These are phyloP conservation scores for Emys orbicularis DNA, from an alignment of 2,797 vertebrate genomes.

Conservation along the genomic window DNA sequence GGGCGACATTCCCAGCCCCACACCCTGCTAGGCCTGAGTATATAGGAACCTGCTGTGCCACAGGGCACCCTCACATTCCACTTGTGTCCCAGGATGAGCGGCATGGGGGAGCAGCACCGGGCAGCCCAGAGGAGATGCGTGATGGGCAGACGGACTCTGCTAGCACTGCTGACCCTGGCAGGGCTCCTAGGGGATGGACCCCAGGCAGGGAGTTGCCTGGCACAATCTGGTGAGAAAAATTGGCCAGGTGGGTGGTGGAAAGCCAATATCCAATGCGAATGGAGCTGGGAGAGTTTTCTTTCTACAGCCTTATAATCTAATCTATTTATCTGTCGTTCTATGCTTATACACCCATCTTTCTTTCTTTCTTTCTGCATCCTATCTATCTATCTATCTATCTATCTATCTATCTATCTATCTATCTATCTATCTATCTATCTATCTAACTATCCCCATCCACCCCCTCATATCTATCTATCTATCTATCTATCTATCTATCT, in stretches of 20 bases:
- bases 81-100: constrained; percentile 46
- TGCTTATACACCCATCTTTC: too few relatives aligned
- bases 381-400: too few relatives aligned
- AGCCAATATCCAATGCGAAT: not conserved
- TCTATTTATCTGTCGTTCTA: too few relatives aligned
- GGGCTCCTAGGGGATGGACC: not conserved
- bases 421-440: too few relatives aligned
- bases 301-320: not conserved
- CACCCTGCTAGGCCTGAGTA: not conserved
- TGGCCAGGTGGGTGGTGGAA: not conserved
- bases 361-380: not conserved
- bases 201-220: not conserved
- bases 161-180: not conserved
- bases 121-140: not conserved
- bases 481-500: not conserved
- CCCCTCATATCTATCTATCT: too few relatives aligned
- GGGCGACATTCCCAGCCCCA: not conserved
- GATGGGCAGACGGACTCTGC: not conserved
- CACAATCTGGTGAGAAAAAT: not conserved
- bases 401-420: not conserved
- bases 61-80: not conserved
- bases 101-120: too few relatives aligned
- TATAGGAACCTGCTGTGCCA: not conserved
- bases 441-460: too few relatives aligned
- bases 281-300: not conserved